Percentiles rank a stretch among this genome's conserved stretches.
Conservation (phyloP, 2,888 invertebrate species). For the Sphinx pinastri region DNA sequence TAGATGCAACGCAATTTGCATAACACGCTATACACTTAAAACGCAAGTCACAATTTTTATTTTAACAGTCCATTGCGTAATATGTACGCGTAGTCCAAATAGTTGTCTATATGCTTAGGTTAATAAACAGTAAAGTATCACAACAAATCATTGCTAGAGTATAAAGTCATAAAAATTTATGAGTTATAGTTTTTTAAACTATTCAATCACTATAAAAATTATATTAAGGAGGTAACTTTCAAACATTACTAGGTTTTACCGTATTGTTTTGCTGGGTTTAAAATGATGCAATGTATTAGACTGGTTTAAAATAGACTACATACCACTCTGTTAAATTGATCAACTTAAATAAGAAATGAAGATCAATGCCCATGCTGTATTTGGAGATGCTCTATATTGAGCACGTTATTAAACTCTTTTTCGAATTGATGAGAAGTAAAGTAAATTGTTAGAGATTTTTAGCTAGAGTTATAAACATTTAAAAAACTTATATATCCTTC, state of each 20-base stretch:
- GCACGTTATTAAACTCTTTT: neutral
- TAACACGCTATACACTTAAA: neutral
- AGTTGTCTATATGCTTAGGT: neutral
- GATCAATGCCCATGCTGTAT: neutral
- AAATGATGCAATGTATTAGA: neutral
- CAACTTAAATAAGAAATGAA: neutral
- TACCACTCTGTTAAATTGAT: neutral
- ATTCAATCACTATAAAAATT: too few species aligned
- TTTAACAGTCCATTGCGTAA: neutral
- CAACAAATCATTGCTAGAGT: neutral
- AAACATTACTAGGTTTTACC: neutral
- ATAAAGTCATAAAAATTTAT: neutral
- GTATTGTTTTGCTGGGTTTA: neutral
- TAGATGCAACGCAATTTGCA: constrained; percentile 2
- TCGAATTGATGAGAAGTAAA: neutral
- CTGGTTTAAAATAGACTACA: constrained; percentile 5
- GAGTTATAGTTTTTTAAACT: too few species aligned
- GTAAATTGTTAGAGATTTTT: too few species aligned
- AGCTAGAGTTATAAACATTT: too few species aligned
- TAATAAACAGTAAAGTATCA: neutral
- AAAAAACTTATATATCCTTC: too few species aligned
- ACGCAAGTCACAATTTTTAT: neutral
- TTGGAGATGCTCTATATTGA: neutral
- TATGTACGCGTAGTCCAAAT: neutral
- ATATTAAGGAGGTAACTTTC: too few species aligned